Base-by-base conservation (phyloP, 2,888 invertebrate genomes). In the Lymantria dispar region DNA sequence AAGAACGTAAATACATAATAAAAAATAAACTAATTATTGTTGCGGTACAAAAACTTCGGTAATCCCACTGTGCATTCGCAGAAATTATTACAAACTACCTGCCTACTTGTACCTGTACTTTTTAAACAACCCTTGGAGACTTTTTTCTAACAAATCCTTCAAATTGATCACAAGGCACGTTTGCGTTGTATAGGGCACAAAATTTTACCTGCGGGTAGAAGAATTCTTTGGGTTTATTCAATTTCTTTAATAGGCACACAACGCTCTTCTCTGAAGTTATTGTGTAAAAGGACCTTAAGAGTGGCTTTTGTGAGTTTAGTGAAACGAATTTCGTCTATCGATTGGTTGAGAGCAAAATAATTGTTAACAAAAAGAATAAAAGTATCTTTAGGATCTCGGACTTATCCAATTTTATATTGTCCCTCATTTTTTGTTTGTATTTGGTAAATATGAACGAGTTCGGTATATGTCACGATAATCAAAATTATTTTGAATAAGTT, bases 81-180 rank as follows among this genome's bases (percentile, higher is more conserved):
- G 51, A 62, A 68, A 62, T 56, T 51, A 52, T 56, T 52, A 64
- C 42, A 52, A 54, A 50, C 62, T 68, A 64, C 68, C 67, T 67
- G 63, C 48, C 50, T 61, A 56, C 56, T 63, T 58, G 54, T 63
- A 58, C 56, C 59, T 53, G 52, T 50, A 50, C 52, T 58, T 60
- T 64, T 60, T 54, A 61, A 64, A 63, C 44, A 56, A 63, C 52
- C 57, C 52, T 56, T 52, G 37, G 55, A 56, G 48, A 51, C 62
- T 58, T 66, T 63, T 64, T 66, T 51, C 31, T 36, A 53, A 48
- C 49, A 22, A 59, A 68, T 66, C 58, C 63, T 60, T 62, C 54
- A 60, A 62, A 66, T 58, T 65, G 51, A 65, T 60, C 66, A 58
- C 57, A 52, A 60, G 54, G 59, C 69, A 68, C 68, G 69, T 64